Base-by-base conservation (phyloP, 2,888 invertebrate genomes). In the Platycheirus rosarum region DNA sequence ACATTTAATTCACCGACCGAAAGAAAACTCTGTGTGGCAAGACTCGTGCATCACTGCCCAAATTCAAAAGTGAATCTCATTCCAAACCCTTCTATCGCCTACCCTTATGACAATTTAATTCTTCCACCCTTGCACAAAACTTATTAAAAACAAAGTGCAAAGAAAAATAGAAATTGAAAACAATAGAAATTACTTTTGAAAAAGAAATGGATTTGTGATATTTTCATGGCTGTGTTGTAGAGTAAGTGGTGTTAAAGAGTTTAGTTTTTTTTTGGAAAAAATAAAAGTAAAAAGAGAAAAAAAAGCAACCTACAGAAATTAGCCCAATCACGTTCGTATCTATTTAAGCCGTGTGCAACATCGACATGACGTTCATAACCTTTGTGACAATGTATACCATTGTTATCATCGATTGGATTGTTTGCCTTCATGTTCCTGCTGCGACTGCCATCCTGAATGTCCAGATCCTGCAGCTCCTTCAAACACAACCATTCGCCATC, bases 401-500 rank as follows among this genome's bases (percentile, higher is more conserved):
- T 73, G 79, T 74, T 74, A 80, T 69, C 71, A 74, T 85, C 77
- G 70, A 84, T 60, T 70, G 69, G 73, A 65, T 77, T 85, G 79
- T 85, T 86, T 85, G 86, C 86, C 86, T 85, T 65, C 85, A 85
- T 65, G 75, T 84, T 77, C 55, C 48, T 37, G 55, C 55, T 82
- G 46, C 82, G 62, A 62, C 77, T 71, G 20, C 82, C 85, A 79
- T 95, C 95, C 86, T 95, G 95, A 92, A 95, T 94, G 88, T 97
- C 96, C 88, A 97, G 95, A 91, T 98, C 98, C 87, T 97, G 96
- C 77, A 98, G 92, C 90, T 98, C 98, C 90, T 97, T 96, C 70
- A 98, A 92, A 89, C 98, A 98, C 75, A 98, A 92, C 98, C 98
- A 98, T 90, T 98, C 98, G 77, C 98, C 98, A 88, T 98, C 98